Evolutionary conservation across 2,113 vertebrate genomes (phyloP).

Genomic region (Spea multiplicata): DNA sequence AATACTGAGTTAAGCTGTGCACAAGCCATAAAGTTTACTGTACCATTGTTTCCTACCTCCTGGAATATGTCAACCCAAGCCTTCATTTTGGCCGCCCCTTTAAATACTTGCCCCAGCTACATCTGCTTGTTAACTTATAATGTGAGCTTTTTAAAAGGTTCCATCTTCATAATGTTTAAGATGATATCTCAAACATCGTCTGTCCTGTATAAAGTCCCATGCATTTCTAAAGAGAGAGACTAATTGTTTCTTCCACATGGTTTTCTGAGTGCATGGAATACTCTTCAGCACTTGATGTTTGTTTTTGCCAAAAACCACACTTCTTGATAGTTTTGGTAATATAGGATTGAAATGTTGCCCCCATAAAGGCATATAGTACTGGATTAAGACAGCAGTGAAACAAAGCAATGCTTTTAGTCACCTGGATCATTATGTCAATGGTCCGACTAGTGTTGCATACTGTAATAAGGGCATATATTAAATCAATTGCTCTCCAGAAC

Average conservation of each 20-base stretch:
- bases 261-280: slow-evolving; percentile 66
- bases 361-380: slow-evolving; percentile 80
- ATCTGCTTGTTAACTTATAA: too few relatives aligned
- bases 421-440: slow-evolving; percentile 74
- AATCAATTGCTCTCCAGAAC: slow-evolving; percentile 77
- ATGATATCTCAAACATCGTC: background rate
- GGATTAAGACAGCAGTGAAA: slow-evolving; percentile 91
- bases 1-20: too few relatives aligned
- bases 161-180: background rate
- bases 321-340: slow-evolving; percentile 75
- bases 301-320: slow-evolving; percentile 61
- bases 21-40: too few relatives aligned
- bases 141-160: background rate
- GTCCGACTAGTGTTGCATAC: slow-evolving; percentile 77
- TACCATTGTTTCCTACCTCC: too few relatives aligned
- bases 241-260: slow-evolving; percentile 62
- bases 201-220: background rate
- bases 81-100: too few relatives aligned
- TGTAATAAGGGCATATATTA: slow-evolving; percentile 75
- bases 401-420: slow-evolving; percentile 83
- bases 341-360: slow-evolving; percentile 78
- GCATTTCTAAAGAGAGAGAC: slow-evolving; percentile 68
- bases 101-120: too few relatives aligned
- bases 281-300: slow-evolving; percentile 58
- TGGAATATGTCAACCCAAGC: too few relatives aligned